A percentile compares a stretch with the other conserved stretches of the same genome.
Evolutionary conservation across 2,113 vertebrate species (phyloP).

Genomic region (Turnix velox): DNA sequence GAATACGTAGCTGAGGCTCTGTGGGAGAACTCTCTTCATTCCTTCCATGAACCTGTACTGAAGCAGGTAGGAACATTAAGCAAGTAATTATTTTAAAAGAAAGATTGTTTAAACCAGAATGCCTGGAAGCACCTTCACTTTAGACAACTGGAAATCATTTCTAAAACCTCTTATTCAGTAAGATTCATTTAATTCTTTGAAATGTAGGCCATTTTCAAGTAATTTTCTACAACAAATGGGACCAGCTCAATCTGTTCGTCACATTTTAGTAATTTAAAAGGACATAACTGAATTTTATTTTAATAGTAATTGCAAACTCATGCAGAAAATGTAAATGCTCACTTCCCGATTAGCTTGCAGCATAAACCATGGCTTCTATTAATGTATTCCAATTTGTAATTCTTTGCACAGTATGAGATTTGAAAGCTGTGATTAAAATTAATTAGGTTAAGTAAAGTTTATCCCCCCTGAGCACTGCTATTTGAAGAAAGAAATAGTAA

Average conservation of each 20-base stretch:
- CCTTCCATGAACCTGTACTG: not conserved
- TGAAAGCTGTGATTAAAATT: slow-evolving; percentile 87
- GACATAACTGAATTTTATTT: slow-evolving; percentile 76
- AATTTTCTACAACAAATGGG: slow-evolving; percentile 66
- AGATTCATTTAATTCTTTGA: slow-evolving; percentile 62
- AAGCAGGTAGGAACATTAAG: slow-evolving; percentile 2
- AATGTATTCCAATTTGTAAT: slow-evolving; percentile 84
- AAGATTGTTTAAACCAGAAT: slow-evolving; percentile 56
- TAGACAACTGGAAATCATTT: slow-evolving; percentile 59
- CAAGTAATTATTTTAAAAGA: not conserved
- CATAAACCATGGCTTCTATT: slow-evolving; percentile 77
- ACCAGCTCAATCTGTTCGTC: slow-evolving; percentile 71
- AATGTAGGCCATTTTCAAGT: slow-evolving; percentile 66
- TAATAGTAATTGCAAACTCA: slow-evolving; percentile 79
- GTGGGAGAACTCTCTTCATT: not conserved
- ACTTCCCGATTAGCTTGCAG: slow-evolving; percentile 77
- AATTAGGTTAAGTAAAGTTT: slow-evolving; percentile 89
- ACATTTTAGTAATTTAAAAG: slow-evolving; percentile 75
- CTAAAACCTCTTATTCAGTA: slow-evolving; percentile 27
- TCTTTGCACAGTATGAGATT: slow-evolving; percentile 83
- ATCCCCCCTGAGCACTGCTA: slow-evolving; percentile 79
- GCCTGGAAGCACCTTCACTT: slow-evolving; percentile 43
- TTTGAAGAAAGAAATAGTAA: slow-evolving; percentile 76
- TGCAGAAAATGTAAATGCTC: slow-evolving; percentile 80
- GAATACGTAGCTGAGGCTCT: not conserved